Evolutionary conservation across 2,797 vertebrate species (phyloP).

Genomic region (Oreochromis grahami): DNA sequence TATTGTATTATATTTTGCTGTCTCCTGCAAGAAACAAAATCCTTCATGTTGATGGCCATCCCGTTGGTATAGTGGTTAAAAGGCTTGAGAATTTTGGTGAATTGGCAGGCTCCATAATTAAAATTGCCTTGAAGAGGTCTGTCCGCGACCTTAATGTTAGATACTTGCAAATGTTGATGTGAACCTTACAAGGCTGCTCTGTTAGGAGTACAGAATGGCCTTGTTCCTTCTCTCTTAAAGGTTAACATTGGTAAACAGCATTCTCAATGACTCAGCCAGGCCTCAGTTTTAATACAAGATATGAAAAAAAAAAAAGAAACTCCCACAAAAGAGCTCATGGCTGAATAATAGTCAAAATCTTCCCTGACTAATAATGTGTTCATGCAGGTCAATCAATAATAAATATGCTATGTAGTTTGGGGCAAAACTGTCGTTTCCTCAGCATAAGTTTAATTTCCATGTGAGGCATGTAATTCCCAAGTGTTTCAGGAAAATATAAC

Average conservation of each 20-base stretch:
- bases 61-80: fast-evolving
- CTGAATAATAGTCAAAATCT: not conserved
- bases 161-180: not conserved
- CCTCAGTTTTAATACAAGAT: not conserved
- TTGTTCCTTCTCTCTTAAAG: not conserved
- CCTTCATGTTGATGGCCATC: not conserved
- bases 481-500: not conserved
- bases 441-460: not conserved
- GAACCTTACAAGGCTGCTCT: not conserved
- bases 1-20: not conserved
- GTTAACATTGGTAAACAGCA: not conserved
- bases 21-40: not conserved
- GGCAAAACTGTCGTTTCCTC: not conserved
- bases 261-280: not conserved
- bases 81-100: not conserved
- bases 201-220: not conserved
- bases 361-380: not conserved
- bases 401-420: not conserved
- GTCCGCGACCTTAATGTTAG: not conserved
- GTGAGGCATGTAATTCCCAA: not conserved
- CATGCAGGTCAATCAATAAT: not conserved
- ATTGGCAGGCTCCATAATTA: not conserved
- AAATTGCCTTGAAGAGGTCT: not conserved
- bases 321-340: not conserved
- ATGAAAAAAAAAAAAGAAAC: not conserved